Conservation (phyloP, 2,888 invertebrate genomes). For the Conomelus anceps region DNA sequence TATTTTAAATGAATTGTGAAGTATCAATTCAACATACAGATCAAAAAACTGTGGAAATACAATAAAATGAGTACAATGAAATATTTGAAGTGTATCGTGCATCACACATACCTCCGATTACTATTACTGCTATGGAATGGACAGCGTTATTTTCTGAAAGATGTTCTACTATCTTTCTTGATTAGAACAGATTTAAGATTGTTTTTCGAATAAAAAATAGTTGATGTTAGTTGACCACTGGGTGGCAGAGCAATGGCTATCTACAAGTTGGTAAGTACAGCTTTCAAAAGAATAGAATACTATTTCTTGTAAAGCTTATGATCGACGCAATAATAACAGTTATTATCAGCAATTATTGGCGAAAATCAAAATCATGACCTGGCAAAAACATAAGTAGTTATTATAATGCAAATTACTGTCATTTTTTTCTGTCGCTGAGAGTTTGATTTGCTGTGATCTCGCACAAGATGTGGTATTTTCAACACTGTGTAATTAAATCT, state of each 20-base stretch:
- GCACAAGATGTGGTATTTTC: neutral
- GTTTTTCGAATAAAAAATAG: neutral
- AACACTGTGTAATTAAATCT: neutral
- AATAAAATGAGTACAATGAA: too few relatives aligned
- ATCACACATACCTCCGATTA: too few relatives aligned
- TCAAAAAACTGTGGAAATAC: too few relatives aligned
- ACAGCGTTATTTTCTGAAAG: too few relatives aligned
- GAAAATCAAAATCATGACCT: neutral
- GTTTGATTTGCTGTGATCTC: neutral
- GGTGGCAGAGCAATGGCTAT: neutral
- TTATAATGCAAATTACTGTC: neutral
- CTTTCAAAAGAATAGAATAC: neutral
- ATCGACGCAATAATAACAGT: neutral
- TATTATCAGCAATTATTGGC: neutral
- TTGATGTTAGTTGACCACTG: neutral
- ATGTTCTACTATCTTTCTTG: neutral
- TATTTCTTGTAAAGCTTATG: neutral
- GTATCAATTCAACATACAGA: too few relatives aligned
- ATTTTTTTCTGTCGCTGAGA: neutral
- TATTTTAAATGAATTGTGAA: too few relatives aligned
- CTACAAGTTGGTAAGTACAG: neutral
- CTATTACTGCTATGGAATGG: too few relatives aligned
- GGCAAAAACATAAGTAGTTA: neutral
- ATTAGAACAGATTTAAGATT: neutral
- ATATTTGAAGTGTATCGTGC: too few relatives aligned